A percentile compares a stretch with the other conserved stretches of the same genome.
phyloP scores from a whole-genome alignment of 2,113 vertebrate genomes.

The Engraulis encrasicolus region DNA sequence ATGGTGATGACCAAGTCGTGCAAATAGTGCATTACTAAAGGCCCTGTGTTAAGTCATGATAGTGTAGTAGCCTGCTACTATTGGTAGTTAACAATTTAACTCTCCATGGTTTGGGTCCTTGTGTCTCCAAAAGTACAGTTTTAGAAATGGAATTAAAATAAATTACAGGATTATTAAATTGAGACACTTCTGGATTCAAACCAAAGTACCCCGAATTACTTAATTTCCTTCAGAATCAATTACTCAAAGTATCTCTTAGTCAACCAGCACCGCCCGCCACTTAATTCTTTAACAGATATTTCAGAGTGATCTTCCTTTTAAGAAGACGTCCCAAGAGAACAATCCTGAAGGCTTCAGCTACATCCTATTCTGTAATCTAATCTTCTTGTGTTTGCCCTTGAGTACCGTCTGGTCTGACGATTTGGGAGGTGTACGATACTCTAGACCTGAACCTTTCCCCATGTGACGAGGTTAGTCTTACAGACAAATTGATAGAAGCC shows the following conservation, averaged over 20 bases:
- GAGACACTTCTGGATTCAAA: neutral
- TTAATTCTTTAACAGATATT: too few species aligned
- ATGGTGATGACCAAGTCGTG: too few species aligned
- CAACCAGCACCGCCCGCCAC: too few species aligned
- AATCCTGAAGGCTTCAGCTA: neutral
- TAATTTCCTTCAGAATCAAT: too few species aligned
- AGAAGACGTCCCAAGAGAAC: neutral
- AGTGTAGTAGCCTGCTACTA: too few species aligned
- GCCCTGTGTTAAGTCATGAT: too few species aligned
- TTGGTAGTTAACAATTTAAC: too few species aligned
- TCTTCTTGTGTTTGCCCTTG: neutral
- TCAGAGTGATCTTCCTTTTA: neutral
- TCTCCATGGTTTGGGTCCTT: too few species aligned
- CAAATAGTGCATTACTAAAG: too few species aligned
- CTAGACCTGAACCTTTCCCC: constrained; percentile 27
- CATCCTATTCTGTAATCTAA: neutral
- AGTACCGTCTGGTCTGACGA: constrained; percentile 62
- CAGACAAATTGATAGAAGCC: neutral
- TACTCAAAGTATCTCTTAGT: too few species aligned
- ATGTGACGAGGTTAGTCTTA: constrained; percentile 16
- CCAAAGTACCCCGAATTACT: neutral
- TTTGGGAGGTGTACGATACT: constrained; percentile 60
- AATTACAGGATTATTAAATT: too few species aligned
- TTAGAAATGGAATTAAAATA: constrained; percentile 21
- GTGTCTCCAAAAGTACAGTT: neutral